These are phyloP conservation scores for Trematomus loennbergii DNA, from an alignment of 2,113 vertebrate genomes.

Conservation along the genomic window DNA sequence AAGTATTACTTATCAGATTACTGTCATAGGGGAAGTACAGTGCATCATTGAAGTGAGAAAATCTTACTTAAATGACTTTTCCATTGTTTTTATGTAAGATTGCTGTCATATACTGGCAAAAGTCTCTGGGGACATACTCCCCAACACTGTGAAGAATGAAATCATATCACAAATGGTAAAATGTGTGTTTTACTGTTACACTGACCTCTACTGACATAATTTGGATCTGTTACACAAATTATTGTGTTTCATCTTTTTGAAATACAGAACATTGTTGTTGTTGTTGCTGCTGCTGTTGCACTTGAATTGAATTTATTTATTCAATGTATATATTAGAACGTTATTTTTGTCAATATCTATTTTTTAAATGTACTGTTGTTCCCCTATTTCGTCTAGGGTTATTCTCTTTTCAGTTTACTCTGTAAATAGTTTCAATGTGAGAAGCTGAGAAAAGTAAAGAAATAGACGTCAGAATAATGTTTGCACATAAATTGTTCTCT, in stretches of 20 bases:
- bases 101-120: not conserved
- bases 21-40: not conserved
- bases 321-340: not conserved
- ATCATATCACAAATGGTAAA: not conserved
- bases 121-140: not conserved
- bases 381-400: not conserved
- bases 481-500: not conserved
- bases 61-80: not conserved
- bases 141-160: not conserved
- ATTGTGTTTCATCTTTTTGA: not conserved
- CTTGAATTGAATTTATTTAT: conserved; percentile 17
- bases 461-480: not conserved
- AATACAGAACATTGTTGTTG: not conserved
- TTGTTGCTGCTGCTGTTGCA: conserved; percentile 33
- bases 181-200: not conserved
- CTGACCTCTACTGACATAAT: not conserved
- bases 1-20: conserved; percentile 18
- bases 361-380: not conserved
- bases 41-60: conserved; percentile 14
- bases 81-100: conserved; percentile 1
- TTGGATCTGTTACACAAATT: not conserved
- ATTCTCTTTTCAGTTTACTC: not conserved
- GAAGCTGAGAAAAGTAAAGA: too few species aligned
- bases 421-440: not conserved
- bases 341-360: not conserved